These are phyloP conservation scores for Xestobium rufovillosum DNA, from an alignment of 2,888 invertebrate genomes.

Conservation along the genomic window DNA sequence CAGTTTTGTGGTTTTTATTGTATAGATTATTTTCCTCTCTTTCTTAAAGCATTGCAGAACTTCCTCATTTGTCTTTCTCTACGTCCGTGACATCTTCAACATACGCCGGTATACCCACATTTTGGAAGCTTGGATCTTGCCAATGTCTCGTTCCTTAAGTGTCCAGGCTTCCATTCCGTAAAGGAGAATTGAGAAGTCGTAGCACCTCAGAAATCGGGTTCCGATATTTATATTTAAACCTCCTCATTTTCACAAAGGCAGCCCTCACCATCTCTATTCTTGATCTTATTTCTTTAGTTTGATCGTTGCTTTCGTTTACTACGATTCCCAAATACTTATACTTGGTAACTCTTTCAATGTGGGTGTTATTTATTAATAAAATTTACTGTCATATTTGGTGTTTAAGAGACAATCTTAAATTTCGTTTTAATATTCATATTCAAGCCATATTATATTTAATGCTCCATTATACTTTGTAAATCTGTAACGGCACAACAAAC, in stretches of 20 bases:
- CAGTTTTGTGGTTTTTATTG: neutral
- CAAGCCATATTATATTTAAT: no score
- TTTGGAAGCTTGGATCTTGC: no score
- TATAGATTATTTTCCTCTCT: neutral
- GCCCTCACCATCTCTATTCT: neutral
- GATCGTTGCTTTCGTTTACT: neutral
- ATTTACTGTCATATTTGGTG: no score
- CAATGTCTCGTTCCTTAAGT: neutral
- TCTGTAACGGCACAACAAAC: no score
- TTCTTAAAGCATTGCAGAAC: neutral
- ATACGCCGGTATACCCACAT: neutral
- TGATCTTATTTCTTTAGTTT: neutral
- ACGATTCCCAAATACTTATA: neutral
- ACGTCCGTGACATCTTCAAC: neutral
- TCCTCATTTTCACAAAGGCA: conserved; percentile 1
- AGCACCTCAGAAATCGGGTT: neutral
- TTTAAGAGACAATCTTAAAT: no score
- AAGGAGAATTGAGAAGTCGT: neutral
- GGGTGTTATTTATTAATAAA: neutral
- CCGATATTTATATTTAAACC: neutral
- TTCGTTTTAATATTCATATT: no score
- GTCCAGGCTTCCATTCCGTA: conserved; percentile 2
- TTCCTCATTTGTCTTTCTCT: neutral
- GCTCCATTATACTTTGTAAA: no score
- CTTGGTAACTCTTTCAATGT: neutral